Evolutionary conservation across 2,888 invertebrate species (phyloP).

Genomic region (Camptogramma bilineatum): DNA sequence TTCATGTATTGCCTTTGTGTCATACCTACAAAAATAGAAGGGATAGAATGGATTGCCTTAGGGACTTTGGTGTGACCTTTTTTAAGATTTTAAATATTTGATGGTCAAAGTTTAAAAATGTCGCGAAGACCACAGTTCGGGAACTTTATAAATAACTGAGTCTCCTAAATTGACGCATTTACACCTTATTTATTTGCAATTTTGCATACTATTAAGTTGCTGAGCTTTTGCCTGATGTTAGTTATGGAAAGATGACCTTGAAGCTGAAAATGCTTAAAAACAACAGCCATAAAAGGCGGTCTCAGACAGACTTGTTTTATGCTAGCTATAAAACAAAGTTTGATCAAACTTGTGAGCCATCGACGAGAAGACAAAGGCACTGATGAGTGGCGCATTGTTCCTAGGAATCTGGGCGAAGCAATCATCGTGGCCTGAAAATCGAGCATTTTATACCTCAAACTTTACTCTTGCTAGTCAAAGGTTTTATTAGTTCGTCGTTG

Average conservation of each 20-base stretch:
- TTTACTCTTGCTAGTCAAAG: slow-evolving; percentile 40
- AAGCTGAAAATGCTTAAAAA: slow-evolving; percentile 2
- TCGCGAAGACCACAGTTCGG: slow-evolving; percentile 3
- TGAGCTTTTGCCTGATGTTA: neutral
- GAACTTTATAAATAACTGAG: neutral
- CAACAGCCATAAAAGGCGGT: slow-evolving; percentile 1
- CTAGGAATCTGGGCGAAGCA: slow-evolving; percentile 66
- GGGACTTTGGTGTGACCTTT: slow-evolving; percentile 38
- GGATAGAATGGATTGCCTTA: slow-evolving; percentile 30
- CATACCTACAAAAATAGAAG: slow-evolving; percentile 32
- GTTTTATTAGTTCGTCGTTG: slow-evolving; percentile 30
- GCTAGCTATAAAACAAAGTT: slow-evolving; percentile 24
- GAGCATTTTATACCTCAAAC: slow-evolving; percentile 50
- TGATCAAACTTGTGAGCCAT: slow-evolving; percentile 35
- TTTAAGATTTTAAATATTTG: slow-evolving; percentile 36
- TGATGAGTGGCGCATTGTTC: slow-evolving; percentile 65
- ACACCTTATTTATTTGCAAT: neutral
- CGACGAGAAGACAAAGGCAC: slow-evolving; percentile 62
- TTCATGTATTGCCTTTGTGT: slow-evolving; percentile 21
- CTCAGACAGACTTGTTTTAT: no score
- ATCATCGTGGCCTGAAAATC: slow-evolving; percentile 75
- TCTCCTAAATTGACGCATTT: neutral
- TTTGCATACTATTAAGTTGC: neutral
- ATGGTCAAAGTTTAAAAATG: slow-evolving; percentile 25
- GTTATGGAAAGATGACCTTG: neutral